These are phyloP conservation scores for Conomelus anceps DNA, from an alignment of 2,888 invertebrate genomes.

Conservation along the genomic window DNA sequence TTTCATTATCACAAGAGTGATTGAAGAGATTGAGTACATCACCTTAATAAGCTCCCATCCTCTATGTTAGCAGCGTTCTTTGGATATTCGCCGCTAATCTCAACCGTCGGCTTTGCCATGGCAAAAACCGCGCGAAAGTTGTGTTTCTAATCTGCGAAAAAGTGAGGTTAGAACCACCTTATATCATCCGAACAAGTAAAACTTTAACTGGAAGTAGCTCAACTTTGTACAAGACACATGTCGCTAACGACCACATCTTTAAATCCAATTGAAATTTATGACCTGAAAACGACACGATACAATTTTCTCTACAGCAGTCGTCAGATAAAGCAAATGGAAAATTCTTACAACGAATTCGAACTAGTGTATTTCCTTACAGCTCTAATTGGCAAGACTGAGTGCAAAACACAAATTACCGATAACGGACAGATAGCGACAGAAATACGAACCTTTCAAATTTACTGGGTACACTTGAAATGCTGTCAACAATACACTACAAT, in stretches of 20 bases:
- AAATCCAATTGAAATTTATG: background rate
- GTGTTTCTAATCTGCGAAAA: background rate
- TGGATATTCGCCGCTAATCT: background rate
- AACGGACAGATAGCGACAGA: background rate
- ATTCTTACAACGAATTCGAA: background rate
- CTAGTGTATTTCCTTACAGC: background rate
- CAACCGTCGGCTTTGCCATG: background rate
- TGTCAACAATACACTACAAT: background rate
- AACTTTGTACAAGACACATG: background rate
- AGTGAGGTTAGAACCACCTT: background rate
- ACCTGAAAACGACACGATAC: background rate
- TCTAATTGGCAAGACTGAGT: background rate
- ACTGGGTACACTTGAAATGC: background rate
- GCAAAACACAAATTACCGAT: background rate
- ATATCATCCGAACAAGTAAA: background rate
- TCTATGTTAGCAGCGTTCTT: background rate
- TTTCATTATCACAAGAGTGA: too few relatives aligned
- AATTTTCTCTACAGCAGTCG: background rate
- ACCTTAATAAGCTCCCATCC: background rate
- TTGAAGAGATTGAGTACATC: background rate
- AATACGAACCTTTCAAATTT: background rate
- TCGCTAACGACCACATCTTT: background rate
- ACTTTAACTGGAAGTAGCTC: background rate
- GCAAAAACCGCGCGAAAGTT: background rate
- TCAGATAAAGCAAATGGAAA: background rate